Evolutionary conservation across 1,140 invertebrate genomes (phyloP), one percentile per base, ranked within the genome.

Genomic region (Neelides sp.): DNA sequence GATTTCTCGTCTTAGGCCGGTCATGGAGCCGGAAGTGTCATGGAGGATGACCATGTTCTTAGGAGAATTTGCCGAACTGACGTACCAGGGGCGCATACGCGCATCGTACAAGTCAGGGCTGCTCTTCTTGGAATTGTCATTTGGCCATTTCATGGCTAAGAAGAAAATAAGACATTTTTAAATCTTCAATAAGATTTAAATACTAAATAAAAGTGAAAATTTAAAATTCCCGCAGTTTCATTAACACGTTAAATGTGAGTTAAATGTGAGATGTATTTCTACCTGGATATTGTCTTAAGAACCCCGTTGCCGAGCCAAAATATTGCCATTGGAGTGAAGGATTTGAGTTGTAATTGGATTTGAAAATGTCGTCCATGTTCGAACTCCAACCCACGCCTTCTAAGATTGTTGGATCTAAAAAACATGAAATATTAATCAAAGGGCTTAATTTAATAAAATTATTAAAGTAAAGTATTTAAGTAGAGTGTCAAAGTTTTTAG

Each of bases 1-100:
- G 53, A 98, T 95, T 68, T 90, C 85, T 64, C 84, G 78, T 55
- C 90, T 74, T 61, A 89, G 78, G 4, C 95, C 95, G 19, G 81
- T 84, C 96, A 99, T 99, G 12, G 93, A 97, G n/a, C 95, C 96
- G 49, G 89, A 88, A 32, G 78, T 79, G 65, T 99, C 96, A 34
- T 99, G 73, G 20, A 99, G 69, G 52, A 99, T 94, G 19, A 99
- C 78, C 55, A 98, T 80, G 65, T 98, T 93, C 69, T 98, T 98
- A 8, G 92, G 91, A 59, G 90, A 93, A 0, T 92, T 94, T 0
- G 94, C 88, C 1, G 94, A 93, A 69, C 95, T 85, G 53, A 98
- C 93, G 66, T 94, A 98, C 89, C 90, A 94, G 20, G 83, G 83
- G 39, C 83, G 72, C 15, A 83, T 79, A 8, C 90, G 76, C 61